Base-by-base conservation (phyloP, 2,888 invertebrate genomes). In the Sialis fuliginosa region DNA sequence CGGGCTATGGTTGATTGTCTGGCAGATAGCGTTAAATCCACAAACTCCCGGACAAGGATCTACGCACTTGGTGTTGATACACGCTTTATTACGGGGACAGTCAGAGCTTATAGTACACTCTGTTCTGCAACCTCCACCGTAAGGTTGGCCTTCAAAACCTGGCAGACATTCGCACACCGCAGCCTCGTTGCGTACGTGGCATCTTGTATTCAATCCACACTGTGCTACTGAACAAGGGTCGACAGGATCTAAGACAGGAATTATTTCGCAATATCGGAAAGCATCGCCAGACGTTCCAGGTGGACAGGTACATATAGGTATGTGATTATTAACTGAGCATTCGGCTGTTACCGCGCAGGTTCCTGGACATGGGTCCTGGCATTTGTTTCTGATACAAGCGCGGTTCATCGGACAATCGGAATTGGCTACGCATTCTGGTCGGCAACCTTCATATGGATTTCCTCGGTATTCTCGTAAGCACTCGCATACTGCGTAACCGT, bases 381-480 rank as follows among this genome's bases (percentile, higher is more conserved):
- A 92, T 58, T 83, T 83, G 52, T 83, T 86, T 45, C 79, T 76
- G 55, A 85, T 81, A 58, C 90, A 91, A 4, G 87, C 81, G 52
- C 78, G 78, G 52, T 85, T 77, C 53, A 82, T 77, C 0, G 86
- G 72, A 63, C 91, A 92, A 55, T 90, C 90, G 0, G 83, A 79
- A 59, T 89, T 90, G 34, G 81, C 77, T 2, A 90, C 68, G 61
- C 91, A 91, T 63, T 90, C 90, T 0, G 89, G 89, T 52, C 82
- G 72, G 58, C 84, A 84, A 40, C 75, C 76, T 51, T 79, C 75
- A 59, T 83, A 81, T 0, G 85, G 84, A 62, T 83, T 82, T 22
- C 86, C 85, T 52, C 75, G 75, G 54, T 82, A 77, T 48, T 80
- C 80, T 33, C 75, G 71, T 48, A 79, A 66, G 62, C 87, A 89